Percentiles rank a stretch among this genome's conserved stretches.
These are phyloP conservation scores for Bagarius yarrelli DNA, from an alignment of 2,113 vertebrate genomes.

Conservation along the genomic window DNA sequence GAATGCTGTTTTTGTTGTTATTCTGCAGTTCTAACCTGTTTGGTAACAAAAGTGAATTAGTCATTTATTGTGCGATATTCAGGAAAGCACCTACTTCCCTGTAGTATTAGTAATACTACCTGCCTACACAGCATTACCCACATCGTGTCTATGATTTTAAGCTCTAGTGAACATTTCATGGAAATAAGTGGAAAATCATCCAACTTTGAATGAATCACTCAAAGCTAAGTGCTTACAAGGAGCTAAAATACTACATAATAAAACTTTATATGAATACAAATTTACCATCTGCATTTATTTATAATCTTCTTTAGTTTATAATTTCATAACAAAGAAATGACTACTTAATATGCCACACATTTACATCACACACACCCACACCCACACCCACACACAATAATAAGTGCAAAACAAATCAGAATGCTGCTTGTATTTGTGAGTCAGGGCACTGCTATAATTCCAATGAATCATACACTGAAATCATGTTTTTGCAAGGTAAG, in stretches of 20 bases:
- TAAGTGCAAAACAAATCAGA: neutral
- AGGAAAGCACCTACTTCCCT: neutral
- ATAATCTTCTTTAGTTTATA: neutral
- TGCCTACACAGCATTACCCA: neutral
- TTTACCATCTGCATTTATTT: neutral
- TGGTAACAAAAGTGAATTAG: neutral
- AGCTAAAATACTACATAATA: neutral
- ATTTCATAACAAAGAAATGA: neutral
- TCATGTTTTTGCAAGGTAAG: neutral
- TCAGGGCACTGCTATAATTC: neutral
- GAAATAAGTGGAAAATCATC: neutral
- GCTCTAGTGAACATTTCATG: neutral
- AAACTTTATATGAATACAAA: neutral
- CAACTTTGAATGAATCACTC: slow-evolving; percentile 22
- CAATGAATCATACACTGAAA: neutral
- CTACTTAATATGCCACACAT: neutral
- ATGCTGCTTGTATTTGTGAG: neutral
- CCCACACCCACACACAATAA: neutral
- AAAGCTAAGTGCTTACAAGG: neutral
- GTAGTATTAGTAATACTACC: neutral
- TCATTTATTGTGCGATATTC: slow-evolving; percentile 3
- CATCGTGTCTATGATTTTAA: slow-evolving; percentile 36
- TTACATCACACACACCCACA: no score
- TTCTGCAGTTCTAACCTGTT: neutral
- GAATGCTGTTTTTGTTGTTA: neutral